Evolutionary conservation across 2,113 vertebrate genomes (phyloP), one percentile per base, ranked within the genome.

Genomic region (Amblyornis subalaris): DNA sequence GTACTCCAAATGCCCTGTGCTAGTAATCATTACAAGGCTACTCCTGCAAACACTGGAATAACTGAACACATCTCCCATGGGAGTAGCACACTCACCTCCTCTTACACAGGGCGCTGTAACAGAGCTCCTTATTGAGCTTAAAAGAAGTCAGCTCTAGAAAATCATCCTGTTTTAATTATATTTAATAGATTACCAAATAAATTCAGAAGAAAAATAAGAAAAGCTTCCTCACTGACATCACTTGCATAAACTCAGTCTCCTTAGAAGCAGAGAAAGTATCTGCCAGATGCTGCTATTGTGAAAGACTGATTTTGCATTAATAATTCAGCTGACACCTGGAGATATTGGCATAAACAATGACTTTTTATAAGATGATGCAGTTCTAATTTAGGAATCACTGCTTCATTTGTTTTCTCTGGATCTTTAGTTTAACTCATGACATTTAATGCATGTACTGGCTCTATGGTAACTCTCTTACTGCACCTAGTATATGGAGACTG

Each of bases 331-430:
- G 98, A 98, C 99, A 99, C 98, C 99, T 99, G 99, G 98, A 98
- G 96, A 97, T 97, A 97, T 80, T 99, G 99, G 98, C 98, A 95
- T 98, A 99, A 99, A 99, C 99, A 99, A 98, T 97, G 98, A 97
- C 98, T 99, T 98, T 97, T 98, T 99, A 94, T 88, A 97, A 97
- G 98, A 98, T 99, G 98, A 99, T 98, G 96, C 97, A 97, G 97
- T 98, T 98, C 98, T 99, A 99, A 99, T 99, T 99, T 98, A 98
- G 98, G 98, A 96, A 96, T 95, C 95, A 96, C 93, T 95, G 85
- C 75, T 97, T 97, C 95, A 98, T 96, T 94, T 98, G 97, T 98
- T 97, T 96, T 96, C 95, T 98, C 96, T 98, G 97, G 94, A 96
- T 97, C 88, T 96, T 98, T 96, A 88, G 93, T 96, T 97, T 97